These are phyloP conservation scores for Oegoconia quadripuncta DNA, from an alignment of 2,888 invertebrate species.

Conservation along the genomic window DNA sequence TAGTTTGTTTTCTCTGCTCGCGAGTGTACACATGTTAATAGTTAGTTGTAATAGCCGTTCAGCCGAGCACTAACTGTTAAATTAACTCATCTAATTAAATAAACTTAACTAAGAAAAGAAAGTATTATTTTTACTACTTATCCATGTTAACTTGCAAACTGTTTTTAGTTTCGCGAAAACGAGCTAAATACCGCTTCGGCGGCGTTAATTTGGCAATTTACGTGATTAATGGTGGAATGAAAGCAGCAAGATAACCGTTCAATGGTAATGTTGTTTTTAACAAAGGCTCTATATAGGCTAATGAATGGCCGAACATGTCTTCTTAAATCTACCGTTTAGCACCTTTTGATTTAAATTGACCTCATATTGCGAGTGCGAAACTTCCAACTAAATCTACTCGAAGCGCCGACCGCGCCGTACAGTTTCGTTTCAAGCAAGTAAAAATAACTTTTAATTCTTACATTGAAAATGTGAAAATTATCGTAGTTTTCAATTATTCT, in stretches of 20 bases:
- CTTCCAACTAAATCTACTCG: too few relatives aligned
- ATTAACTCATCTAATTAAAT: slow-evolving; percentile 7
- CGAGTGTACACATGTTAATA: too few relatives aligned
- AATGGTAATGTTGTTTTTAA: slow-evolving; percentile 1
- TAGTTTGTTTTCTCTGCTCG: neutral
- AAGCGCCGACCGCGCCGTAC: neutral
- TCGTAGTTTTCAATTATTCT: too few relatives aligned
- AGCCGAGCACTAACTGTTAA: slow-evolving; percentile 5
- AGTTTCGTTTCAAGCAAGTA: too few relatives aligned
- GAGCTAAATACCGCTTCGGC: slow-evolving; percentile 5
- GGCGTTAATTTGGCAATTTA: slow-evolving; percentile 16
- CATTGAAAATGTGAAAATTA: neutral
- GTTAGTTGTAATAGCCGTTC: too few relatives aligned
- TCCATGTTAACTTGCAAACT: slow-evolving; percentile 16
- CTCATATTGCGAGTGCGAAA: too few relatives aligned
- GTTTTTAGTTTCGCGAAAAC: slow-evolving; percentile 17
- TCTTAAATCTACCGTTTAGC: neutral
- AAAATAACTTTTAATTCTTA: too few relatives aligned
- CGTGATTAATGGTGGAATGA: slow-evolving; percentile 14
- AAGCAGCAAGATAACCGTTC: slow-evolving; percentile 5
- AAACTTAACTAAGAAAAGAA: slow-evolving; percentile 9
- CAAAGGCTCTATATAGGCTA: slow-evolving; percentile 1
- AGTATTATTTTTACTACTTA: slow-evolving; percentile 9
- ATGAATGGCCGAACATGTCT: neutral
- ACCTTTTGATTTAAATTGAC: neutral